Evolutionary conservation across 2,797 vertebrate genomes (phyloP).

Genomic region (Acrossocheilus wenchowensis): DNA sequence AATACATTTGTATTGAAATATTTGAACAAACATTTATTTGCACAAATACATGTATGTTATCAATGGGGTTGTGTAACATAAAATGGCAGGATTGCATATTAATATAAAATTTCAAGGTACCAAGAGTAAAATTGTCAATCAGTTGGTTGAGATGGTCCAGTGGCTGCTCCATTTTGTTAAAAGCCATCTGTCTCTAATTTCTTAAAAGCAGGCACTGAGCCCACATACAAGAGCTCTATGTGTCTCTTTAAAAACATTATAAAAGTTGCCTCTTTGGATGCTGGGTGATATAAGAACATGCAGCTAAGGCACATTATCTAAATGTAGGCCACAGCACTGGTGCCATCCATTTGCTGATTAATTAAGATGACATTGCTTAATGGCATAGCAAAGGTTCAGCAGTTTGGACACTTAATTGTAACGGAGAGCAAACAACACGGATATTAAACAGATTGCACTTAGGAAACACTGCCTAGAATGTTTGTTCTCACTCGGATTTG

Average conservation of each 20-base stretch:
- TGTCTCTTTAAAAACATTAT: conserved; percentile 58
- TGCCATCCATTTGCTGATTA: conserved; percentile 63
- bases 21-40: not conserved
- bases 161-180: conserved; percentile 26
- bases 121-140: conserved; percentile 5
- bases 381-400: conserved; percentile 53
- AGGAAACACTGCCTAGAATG: not conserved
- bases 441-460: conserved; percentile 10
- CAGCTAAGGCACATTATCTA: conserved; percentile 34
- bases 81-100: conserved; percentile 14
- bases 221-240: conserved; percentile 42
- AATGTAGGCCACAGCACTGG: conserved; percentile 50
- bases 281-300: conserved; percentile 43
- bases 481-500: not conserved
- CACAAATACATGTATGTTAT: not conserved
- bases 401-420: conserved; percentile 54
- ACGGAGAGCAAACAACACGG: conserved; percentile 40
- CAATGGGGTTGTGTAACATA: not conserved
- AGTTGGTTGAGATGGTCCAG: conserved; percentile 14
- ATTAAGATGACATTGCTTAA: conserved; percentile 64
- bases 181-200: conserved; percentile 58
- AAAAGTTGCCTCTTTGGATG: conserved; percentile 53
- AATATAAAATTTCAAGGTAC: not conserved
- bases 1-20: not conserved
- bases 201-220: conserved; percentile 56